phyloP scores from a whole-genome alignment of 2,113 vertebrate species.

The Pithys albifrons region DNA sequence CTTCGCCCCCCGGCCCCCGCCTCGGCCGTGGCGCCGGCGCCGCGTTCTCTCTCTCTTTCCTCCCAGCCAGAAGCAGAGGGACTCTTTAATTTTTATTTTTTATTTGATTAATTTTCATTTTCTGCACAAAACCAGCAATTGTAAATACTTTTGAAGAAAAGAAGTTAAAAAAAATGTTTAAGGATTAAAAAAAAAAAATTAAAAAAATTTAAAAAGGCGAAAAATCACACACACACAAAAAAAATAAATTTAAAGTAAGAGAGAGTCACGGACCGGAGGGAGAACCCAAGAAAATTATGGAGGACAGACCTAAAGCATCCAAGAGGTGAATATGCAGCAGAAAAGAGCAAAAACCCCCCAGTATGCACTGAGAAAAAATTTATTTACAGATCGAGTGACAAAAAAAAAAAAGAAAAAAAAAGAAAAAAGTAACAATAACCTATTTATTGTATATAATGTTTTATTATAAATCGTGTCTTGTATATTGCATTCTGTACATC shows the following conservation, averaged over 20 bases:
- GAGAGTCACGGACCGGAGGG: not conserved
- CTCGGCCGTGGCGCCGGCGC: slow-evolving; percentile 26
- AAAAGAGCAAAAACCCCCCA: slow-evolving; percentile 69
- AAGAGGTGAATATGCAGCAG: slow-evolving; percentile 63
- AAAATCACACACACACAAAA: slow-evolving; percentile 52
- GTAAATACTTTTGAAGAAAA: slow-evolving; percentile 85
- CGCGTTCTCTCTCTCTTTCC: slow-evolving; percentile 33
- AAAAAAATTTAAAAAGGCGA: slow-evolving; percentile 67
- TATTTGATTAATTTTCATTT: slow-evolving; percentile 61
- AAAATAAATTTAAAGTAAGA: slow-evolving; percentile 28
- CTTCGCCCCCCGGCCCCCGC: not conserved
- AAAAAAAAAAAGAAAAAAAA: slow-evolving; percentile 2
- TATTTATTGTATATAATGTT: slow-evolving; percentile 86
- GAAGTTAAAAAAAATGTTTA: slow-evolving; percentile 60
- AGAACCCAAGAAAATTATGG: slow-evolving; percentile 44
- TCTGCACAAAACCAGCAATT: slow-evolving; percentile 93
- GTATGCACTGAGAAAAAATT: slow-evolving; percentile 81
- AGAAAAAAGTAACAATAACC: slow-evolving; percentile 72
- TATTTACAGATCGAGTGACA: slow-evolving; percentile 74
- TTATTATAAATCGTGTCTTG: slow-evolving; percentile 85
- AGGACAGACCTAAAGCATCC: slow-evolving; percentile 56
- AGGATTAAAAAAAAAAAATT: slow-evolving; percentile 62
- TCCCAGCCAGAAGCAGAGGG: slow-evolving; percentile 74
- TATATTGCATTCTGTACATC: slow-evolving; percentile 83
- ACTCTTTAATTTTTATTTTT: slow-evolving; percentile 26